Base-by-base conservation (phyloP, 1,140 invertebrate species). In the Wiebesia pumilae region DNA sequence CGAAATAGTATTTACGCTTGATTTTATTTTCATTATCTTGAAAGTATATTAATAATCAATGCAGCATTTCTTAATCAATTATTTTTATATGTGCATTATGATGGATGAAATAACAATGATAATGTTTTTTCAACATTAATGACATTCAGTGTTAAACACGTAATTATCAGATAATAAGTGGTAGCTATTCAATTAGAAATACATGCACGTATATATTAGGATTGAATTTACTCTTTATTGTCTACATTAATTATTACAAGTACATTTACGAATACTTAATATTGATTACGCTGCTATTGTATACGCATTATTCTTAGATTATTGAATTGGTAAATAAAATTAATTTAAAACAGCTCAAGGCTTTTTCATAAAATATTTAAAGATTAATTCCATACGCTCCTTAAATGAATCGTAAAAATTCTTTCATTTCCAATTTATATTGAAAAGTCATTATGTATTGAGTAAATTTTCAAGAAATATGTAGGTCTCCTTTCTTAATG, bases 141-240 rank as follows among this genome's bases (percentile, higher is more conserved):
- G 65, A 69, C 65, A 69, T 16, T 33, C 12, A 21, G 65, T 35
- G 54, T 21, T 21, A 19, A 38, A 12, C 19, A 27, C 47, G n/a
- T 27, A 40, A 65, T 24, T 30, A 81, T 81, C 40, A 81, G 30
- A 81, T 78, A 51, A 54, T 43, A 54, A 78, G 33, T 78, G 54
- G 2, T 40, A 33, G 19, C 54, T 51, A n/a, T 54, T 33, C 27
- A 27, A 78, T 40, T 54, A 33, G 19, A 54, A 43, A 71, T 27
- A 27, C 35, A 33, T 69, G 16, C 9, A 69, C 30, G 4, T 69
- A 27, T 69, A 19, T 12, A 9, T 33, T 69, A 33, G 0, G 33
- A 35, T 69, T 69, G 35, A 69, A n/a, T 65, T n/a, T 69, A 33
- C 16, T 69, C 16, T 69, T 35, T 69, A 33, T 33, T 33, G 16